A percentile compares a stretch with the other conserved stretches of the same genome.
Evolutionary conservation across 2,888 invertebrate genomes (phyloP).

Genomic region (Andrena chrysosceles): DNA sequence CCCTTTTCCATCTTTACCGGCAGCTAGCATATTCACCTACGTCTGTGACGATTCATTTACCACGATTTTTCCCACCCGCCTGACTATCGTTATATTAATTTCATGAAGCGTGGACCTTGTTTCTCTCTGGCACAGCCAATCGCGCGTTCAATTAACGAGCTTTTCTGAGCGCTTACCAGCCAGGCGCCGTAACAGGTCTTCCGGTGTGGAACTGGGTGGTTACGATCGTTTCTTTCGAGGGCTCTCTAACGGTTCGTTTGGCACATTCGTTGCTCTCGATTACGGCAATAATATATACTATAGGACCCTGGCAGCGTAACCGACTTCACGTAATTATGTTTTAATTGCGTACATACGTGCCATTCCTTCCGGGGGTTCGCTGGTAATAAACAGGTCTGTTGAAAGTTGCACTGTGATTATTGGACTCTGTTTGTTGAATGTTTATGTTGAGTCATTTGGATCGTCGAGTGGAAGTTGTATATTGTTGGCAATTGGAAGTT

Average conservation of each 20-base stretch:
- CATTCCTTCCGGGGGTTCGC: not conserved
- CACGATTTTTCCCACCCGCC: not conserved
- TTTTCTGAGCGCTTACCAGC: not conserved
- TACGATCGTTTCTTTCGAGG: slow-evolving; percentile 1
- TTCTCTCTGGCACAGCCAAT: not conserved
- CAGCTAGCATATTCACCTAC: not conserved
- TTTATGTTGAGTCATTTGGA: too few relatives aligned
- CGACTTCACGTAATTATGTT: slow-evolving; percentile 1
- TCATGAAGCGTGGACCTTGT: not conserved
- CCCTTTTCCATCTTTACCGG: not conserved
- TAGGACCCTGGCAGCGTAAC: not conserved
- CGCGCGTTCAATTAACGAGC: slow-evolving; percentile 18
- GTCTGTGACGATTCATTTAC: not conserved
- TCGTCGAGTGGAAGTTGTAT: too few relatives aligned
- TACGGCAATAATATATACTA: slow-evolving; percentile 7
- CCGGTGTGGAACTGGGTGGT: not conserved
- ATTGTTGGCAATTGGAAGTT: too few relatives aligned
- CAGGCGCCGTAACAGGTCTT: not conserved
- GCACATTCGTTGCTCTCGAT: slow-evolving; percentile 18
- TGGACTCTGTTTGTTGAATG: too few relatives aligned
- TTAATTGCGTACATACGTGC: not conserved
- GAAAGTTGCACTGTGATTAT: too few relatives aligned
- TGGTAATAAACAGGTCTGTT: too few relatives aligned
- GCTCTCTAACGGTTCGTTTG: slow-evolving; percentile 10
- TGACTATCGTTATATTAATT: slow-evolving; percentile 18